phyloP scores from a whole-genome alignment of 2,113 vertebrate species.

The Ophthalmolycus amberensis region DNA sequence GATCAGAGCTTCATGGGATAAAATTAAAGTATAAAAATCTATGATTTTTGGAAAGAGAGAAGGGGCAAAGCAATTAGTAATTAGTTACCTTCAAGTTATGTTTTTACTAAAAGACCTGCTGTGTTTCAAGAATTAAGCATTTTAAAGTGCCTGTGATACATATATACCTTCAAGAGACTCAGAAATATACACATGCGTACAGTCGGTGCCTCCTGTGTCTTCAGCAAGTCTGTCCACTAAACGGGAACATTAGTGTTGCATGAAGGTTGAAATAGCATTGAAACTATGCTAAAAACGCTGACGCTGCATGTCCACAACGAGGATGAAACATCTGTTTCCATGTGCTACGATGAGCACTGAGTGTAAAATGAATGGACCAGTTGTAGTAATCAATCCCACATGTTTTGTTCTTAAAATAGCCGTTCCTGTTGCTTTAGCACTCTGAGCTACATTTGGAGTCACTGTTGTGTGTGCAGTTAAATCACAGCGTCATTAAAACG shows the following conservation, averaged over 20 bases:
- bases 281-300: slow-evolving; percentile 2
- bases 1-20: slow-evolving; percentile 86
- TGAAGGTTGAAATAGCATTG: not conserved
- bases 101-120: slow-evolving; percentile 1
- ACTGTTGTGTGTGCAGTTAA: not conserved
- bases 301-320: slow-evolving; percentile 3
- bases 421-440: not conserved
- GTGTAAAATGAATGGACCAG: not conserved
- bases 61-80: slow-evolving; percentile 70
- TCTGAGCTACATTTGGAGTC: not conserved
- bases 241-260: no score
- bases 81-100: slow-evolving; percentile 57
- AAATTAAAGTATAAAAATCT: slow-evolving; percentile 94
- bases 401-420: not conserved
- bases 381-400: not conserved
- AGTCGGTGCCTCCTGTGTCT: not conserved
- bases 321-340: not conserved
- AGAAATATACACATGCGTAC: not conserved
- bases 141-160: not conserved
- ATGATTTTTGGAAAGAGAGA: slow-evolving; percentile 82
- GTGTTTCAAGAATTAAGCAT: slow-evolving; percentile 1
- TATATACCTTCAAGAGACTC: not conserved
- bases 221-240: not conserved
- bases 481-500: not conserved
- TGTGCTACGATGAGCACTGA: slow-evolving; percentile 4